These are phyloP conservation scores for Cavia aperea DNA, from an alignment of 2,113 vertebrate genomes.

Conservation along the genomic window DNA sequence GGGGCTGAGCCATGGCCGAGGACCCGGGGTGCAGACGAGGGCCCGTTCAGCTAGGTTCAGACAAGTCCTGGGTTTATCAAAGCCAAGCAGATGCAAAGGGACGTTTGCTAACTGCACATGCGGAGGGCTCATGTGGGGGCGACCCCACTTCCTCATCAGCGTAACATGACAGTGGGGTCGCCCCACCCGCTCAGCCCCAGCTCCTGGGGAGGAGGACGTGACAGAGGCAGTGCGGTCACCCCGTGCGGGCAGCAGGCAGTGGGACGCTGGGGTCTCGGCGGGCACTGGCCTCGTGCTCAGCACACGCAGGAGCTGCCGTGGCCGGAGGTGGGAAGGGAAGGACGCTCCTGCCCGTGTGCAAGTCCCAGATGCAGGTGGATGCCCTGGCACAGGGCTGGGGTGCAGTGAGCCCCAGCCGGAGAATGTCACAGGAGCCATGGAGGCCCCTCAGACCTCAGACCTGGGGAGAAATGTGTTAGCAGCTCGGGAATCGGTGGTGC, in stretches of 20 bases:
- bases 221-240: too few species aligned
- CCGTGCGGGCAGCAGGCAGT: neutral
- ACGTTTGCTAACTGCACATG: neutral
- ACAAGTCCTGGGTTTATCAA: neutral
- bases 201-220: accelerated
- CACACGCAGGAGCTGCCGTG: neutral
- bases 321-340: too few species aligned
- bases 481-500: neutral
- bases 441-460: neutral
- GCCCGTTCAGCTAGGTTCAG: neutral
- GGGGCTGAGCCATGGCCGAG: neutral
- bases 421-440: neutral
- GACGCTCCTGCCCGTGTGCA: neutral
- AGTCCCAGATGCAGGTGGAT: too few species aligned
- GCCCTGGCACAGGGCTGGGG: too few species aligned
- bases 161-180: too few species aligned
- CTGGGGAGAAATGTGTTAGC: neutral
- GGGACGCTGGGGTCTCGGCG: too few species aligned
- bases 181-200: accelerated
- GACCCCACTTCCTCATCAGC: too few species aligned
- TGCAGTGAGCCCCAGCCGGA: neutral
- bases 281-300: neutral
- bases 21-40: accelerated
- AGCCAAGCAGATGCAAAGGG: neutral
- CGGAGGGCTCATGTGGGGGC: neutral